A percentile compares a stretch with the other conserved stretches of the same genome.
Evolutionary conservation across 2,797 vertebrate species (phyloP).

Genomic region (Cossypha polioptera): DNA sequence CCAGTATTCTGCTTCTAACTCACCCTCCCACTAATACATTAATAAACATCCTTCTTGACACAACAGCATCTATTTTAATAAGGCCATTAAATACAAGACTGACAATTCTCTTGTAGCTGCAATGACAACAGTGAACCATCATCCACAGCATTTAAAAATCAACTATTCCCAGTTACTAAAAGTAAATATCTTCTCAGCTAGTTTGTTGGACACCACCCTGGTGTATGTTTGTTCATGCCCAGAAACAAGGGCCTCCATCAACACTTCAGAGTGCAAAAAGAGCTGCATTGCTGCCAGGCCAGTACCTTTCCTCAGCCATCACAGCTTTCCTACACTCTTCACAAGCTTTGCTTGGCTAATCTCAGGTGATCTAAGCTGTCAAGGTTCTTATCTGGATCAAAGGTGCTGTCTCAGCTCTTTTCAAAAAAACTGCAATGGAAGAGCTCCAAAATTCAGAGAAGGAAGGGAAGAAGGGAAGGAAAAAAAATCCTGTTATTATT

Average conservation of each 20-base stretch:
- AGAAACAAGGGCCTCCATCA: neutral
- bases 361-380: neutral
- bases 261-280: neutral
- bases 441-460: neutral
- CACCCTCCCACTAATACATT: neutral
- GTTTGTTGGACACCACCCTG: neutral
- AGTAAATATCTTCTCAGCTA: neutral
- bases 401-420: neutral
- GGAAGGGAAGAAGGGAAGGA: neutral
- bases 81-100: neutral
- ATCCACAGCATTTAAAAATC: neutral
- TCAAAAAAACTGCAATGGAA: neutral
- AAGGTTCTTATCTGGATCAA: neutral
- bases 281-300: neutral
- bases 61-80: neutral
- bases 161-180: neutral
- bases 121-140: neutral
- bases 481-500: too few species aligned
- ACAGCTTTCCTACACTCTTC: fast-evolving
- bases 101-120: neutral
- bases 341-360: neutral
- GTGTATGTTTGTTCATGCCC: neutral
- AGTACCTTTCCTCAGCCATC: neutral
- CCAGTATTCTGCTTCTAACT: neutral
- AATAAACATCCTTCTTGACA: neutral